These are phyloP conservation scores for Coendou prehensilis DNA, from an alignment of 2,797 vertebrate genomes.

Conservation along the genomic window DNA sequence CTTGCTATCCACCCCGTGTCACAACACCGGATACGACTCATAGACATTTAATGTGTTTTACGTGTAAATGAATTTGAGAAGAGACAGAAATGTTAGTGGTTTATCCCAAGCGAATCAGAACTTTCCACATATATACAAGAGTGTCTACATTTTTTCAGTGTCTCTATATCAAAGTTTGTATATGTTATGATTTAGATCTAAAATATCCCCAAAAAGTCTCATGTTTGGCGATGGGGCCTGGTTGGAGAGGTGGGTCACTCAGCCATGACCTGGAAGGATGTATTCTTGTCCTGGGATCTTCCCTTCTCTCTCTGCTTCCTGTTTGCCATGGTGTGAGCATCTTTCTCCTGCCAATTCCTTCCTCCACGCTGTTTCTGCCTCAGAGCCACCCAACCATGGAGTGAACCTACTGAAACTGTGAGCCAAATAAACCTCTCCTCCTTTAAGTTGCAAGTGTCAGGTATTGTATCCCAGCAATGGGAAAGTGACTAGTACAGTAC, in stretches of 20 bases:
- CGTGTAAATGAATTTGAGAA: slow-evolving; percentile 4
- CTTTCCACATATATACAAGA: neutral
- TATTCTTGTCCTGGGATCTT: neutral
- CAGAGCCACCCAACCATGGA: neutral
- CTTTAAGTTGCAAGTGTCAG: neutral
- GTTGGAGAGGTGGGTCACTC: no score
- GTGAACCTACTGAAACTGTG: neutral
- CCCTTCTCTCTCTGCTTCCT: neutral
- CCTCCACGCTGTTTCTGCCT: neutral
- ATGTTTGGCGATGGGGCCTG: neutral
- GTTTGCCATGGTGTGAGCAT: neutral
- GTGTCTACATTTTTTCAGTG: neutral
- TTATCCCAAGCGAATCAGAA: neutral
- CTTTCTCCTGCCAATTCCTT: neutral
- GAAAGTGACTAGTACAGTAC: neutral
- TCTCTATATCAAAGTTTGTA: neutral
- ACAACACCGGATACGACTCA: neutral
- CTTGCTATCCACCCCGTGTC: neutral
- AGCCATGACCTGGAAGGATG: neutral
- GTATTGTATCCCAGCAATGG: neutral
- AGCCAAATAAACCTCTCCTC: neutral
- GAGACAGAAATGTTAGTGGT: neutral
- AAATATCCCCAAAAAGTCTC: neutral
- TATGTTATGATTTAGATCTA: neutral
- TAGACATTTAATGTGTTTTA: neutral